Evolutionary conservation across 2,113 vertebrate species (phyloP).

Genomic region (Acanthochromis polyacanthus): DNA sequence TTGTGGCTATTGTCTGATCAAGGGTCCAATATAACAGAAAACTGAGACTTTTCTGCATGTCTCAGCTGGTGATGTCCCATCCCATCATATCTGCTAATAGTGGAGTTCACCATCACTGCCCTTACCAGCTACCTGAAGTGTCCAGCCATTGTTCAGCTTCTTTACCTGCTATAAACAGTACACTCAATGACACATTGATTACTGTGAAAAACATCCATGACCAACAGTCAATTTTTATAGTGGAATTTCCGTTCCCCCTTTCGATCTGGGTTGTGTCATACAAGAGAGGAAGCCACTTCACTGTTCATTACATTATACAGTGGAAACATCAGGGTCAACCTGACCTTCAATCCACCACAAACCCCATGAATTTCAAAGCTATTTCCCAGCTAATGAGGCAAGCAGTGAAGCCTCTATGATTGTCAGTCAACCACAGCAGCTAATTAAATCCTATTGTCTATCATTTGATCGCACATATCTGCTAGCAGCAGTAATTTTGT

Average conservation of each 20-base stretch:
- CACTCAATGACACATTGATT: constrained; percentile 71
- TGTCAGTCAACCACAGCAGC: constrained; percentile 10
- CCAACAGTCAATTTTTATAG: constrained; percentile 59
- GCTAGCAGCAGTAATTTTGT: constrained; percentile 50
- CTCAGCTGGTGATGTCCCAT: background rate
- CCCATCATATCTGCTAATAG: background rate
- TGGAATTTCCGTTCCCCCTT: constrained; percentile 73
- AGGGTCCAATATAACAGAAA: background rate
- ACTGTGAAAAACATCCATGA: constrained; percentile 44
- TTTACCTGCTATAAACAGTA: constrained; percentile 3
- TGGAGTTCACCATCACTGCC: background rate
- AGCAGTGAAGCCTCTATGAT: constrained; percentile 10
- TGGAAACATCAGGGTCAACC: constrained; percentile 35
- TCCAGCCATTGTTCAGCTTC: background rate
- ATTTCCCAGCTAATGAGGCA: constrained; percentile 14
- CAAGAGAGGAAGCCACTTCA: constrained; percentile 20
- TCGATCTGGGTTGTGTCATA: constrained; percentile 17
- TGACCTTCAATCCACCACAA: constrained; percentile 57
- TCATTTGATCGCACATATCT: constrained; percentile 37
- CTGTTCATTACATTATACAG: constrained; percentile 12
- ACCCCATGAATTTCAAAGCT: background rate
- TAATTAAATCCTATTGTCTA: constrained; percentile 49
- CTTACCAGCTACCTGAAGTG: too few relatives aligned
- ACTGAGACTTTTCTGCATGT: background rate
- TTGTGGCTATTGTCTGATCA: background rate